Conservation (phyloP, 2,888 invertebrate genomes). For the Cartodere bifasciata region DNA sequence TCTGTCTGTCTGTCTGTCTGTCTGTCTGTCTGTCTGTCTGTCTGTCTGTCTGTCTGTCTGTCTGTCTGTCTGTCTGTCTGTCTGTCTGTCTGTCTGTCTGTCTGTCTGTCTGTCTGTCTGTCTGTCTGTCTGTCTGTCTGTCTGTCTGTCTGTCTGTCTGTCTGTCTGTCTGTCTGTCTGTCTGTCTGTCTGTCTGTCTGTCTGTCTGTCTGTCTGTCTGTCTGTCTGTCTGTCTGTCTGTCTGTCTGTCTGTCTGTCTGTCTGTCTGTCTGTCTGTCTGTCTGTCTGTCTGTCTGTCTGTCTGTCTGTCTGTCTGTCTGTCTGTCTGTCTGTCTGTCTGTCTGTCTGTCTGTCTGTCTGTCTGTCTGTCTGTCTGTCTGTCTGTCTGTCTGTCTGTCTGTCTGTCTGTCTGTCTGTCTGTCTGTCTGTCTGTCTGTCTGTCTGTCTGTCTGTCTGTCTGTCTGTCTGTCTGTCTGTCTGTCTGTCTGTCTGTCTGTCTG, state of each 20-base stretch:
- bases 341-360: conserved; percentile 12
- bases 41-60: conserved; percentile 12
- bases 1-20: conserved; percentile 10
- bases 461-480: conserved; percentile 7
- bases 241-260: conserved; percentile 11
- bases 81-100: conserved; percentile 12
- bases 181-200: conserved; percentile 10
- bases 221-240: conserved; percentile 11
- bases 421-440: conserved; percentile 11
- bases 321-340: conserved; percentile 11
- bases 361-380: conserved; percentile 12
- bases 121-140: conserved; percentile 12
- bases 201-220: conserved; percentile 11
- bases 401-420: conserved; percentile 11
- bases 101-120: conserved; percentile 12
- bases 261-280: conserved; percentile 11
- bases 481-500: conserved; percentile 15
- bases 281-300: conserved; percentile 11
- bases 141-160: conserved; percentile 12
- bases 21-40: conserved; percentile 12
- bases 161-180: conserved; percentile 10
- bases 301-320: conserved; percentile 11
- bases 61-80: conserved; percentile 13
- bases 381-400: conserved; percentile 11
- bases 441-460: conserved; percentile 12